These are phyloP conservation scores for Coleophora deauratella DNA, from an alignment of 2,888 invertebrate genomes.

Conservation along the genomic window DNA sequence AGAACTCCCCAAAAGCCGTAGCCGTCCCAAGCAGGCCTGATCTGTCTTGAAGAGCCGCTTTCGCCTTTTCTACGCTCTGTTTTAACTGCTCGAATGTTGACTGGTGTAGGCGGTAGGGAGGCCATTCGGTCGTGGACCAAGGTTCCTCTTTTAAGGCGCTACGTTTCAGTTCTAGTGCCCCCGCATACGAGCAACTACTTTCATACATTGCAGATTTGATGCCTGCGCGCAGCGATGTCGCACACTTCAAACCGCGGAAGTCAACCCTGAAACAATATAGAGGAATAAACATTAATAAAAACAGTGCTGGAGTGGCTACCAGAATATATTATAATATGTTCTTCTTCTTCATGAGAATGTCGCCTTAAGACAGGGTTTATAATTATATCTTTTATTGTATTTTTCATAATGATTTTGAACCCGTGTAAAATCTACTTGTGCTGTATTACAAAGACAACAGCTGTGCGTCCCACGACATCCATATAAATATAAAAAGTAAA, in stretches of 20 bases:
- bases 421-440: no score
- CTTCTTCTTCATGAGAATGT: no score
- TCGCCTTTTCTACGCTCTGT: conserved; percentile 92
- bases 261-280: conserved; percentile 39
- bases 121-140: conserved; percentile 81
- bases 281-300: conserved; percentile 6
- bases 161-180: conserved; percentile 85
- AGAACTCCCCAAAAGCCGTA: conserved; percentile 82
- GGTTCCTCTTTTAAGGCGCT: conserved; percentile 73
- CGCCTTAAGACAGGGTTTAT: no score
- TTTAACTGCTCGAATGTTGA: conserved; percentile 92
- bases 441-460: no score
- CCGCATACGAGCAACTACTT: conserved; percentile 94
- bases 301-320: background rate
- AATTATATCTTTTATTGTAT: no score
- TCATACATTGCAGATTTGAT: conserved; percentile 85
- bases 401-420: no score
- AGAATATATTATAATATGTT: no score
- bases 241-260: conserved; percentile 57
- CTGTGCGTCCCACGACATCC: no score
- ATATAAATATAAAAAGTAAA: no score
- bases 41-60: conserved; percentile 85
- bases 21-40: conserved; percentile 81
- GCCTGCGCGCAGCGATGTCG: conserved; percentile 50
- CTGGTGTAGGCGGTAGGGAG: conserved; percentile 86